Evolutionary conservation across 23 tunicate species (phyloP).

Genomic region (Diplosoma virens): DNA sequence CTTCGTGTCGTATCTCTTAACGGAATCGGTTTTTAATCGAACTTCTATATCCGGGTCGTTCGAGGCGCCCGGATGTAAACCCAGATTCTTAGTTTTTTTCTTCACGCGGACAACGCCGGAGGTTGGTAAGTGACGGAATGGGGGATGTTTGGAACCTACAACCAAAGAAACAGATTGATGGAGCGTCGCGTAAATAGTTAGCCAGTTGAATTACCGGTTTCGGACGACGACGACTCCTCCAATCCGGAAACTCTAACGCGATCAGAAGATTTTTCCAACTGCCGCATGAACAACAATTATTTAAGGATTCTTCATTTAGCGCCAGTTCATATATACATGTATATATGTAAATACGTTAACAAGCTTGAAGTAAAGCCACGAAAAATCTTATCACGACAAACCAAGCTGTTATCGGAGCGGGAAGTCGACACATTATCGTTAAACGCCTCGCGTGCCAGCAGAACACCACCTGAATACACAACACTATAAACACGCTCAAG

Average conservation of each 20-base stretch:
- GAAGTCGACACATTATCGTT: too few relatives aligned
- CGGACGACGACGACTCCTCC: too few relatives aligned
- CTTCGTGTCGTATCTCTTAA: background rate
- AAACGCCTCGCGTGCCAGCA: background rate
- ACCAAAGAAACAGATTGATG: too few relatives aligned
- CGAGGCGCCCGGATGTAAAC: too few relatives aligned
- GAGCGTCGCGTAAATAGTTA: too few relatives aligned
- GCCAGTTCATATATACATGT: too few relatives aligned
- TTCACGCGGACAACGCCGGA: background rate
- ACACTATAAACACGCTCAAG: background rate
- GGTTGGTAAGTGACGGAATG: background rate
- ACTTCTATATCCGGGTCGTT: background rate
- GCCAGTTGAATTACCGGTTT: too few relatives aligned
- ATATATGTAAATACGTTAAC: background rate
- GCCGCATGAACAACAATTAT: too few relatives aligned
- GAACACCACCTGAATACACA: background rate
- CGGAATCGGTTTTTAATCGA: background rate
- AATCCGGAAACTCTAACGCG: too few relatives aligned
- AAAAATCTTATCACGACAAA: background rate
- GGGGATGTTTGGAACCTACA: too few relatives aligned
- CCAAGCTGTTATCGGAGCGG: background rate
- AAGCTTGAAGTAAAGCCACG: background rate
- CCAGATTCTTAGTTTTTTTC: background rate
- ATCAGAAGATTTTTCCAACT: too few relatives aligned
- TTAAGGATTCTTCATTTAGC: too few relatives aligned